phyloP scores from a whole-genome alignment of 2,888 invertebrate genomes.

The Notodonta ziczac region DNA sequence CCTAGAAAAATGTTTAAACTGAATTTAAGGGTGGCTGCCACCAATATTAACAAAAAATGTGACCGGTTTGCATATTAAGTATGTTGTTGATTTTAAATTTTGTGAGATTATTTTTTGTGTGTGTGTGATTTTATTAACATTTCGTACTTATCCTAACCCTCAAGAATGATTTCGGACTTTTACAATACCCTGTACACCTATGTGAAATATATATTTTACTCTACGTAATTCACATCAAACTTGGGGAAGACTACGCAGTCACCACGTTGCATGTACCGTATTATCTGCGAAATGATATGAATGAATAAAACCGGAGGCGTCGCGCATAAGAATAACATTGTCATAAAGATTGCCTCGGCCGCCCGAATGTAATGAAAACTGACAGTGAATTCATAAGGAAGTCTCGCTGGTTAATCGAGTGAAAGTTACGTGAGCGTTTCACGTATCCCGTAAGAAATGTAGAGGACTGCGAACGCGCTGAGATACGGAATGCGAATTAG shows the following conservation, averaged over 20 bases:
- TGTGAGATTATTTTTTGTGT: no score
- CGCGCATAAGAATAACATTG: conserved; percentile 53
- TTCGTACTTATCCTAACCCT: no score
- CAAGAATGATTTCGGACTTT: no score
- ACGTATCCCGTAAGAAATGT: conserved; percentile 71
- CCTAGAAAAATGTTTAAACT: no score
- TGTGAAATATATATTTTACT: conserved; percentile 39
- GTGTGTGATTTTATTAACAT: no score
- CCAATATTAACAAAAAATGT: no score
- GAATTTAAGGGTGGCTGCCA: no score
- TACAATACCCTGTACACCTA: conserved; percentile 20
- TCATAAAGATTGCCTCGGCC: conserved; percentile 52
- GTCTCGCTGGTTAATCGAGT: conserved; percentile 74
- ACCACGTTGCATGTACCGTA: conserved; percentile 29
- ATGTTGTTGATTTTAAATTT: no score
- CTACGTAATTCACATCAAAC: conserved; percentile 30
- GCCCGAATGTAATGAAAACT: conserved; percentile 63
- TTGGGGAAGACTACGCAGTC: conserved; percentile 5
- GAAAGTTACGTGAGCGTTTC: conserved; percentile 76
- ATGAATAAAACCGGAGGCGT: conserved; percentile 45
- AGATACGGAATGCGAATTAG: conserved; percentile 75
- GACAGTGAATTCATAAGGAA: conserved; percentile 67
- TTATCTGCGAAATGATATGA: conserved; percentile 48
- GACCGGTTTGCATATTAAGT: no score
- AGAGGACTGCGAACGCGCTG: conserved; percentile 64